Evolutionary conservation across 2,113 vertebrate species (phyloP), one percentile per base, ranked within the genome.

Genomic region (Chroicocephalus ridibundus): DNA sequence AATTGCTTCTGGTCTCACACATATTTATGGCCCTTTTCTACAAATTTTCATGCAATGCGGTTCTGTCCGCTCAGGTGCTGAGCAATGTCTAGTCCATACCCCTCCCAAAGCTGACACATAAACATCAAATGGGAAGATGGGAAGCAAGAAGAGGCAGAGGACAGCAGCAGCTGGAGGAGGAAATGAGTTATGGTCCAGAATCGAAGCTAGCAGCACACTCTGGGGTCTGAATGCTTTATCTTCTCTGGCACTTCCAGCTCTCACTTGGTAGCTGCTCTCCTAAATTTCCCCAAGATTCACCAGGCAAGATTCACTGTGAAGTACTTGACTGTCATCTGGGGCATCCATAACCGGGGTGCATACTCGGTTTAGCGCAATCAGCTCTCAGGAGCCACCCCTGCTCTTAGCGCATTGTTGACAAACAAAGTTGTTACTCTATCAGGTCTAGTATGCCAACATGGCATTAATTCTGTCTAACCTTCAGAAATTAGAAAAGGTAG

Each of bases 401-500:
- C 83, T 92, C 81, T 82, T 75, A 46, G 34, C 5, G 19, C 55
- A 17, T 31, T 96, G 78, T 94, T 96, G 92, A 82, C 94, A 97
- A 98, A 97, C 88, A 95, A 92, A 90, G 57, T 68, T 58, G 40
- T 78, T 88, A 82, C 79, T 97, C 38, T 92, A 65, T 96, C 32
- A 88, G 38, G 62, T 88, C 36, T 61, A 82, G 91, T 97, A 66
- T 62, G 89, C 91, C 95, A 97, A 89, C 92, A 97, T 85, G 69
- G 54, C 86, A 97, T 97, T 97, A 98, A 97, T 95, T 96, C 88
- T 86, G 21, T 90, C 69, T 97, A 98, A 98, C 96, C 96, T 97
- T 98, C 97, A 97, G 92, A 98, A 98, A 97, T 97, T 92, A 97
- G 74, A 85, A 91, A 97, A 98, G 76, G 93, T 97, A 97, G 94